These are phyloP conservation scores for Mya arenaria DNA, from an alignment of 1,140 invertebrate genomes.

Conservation along the genomic window DNA sequence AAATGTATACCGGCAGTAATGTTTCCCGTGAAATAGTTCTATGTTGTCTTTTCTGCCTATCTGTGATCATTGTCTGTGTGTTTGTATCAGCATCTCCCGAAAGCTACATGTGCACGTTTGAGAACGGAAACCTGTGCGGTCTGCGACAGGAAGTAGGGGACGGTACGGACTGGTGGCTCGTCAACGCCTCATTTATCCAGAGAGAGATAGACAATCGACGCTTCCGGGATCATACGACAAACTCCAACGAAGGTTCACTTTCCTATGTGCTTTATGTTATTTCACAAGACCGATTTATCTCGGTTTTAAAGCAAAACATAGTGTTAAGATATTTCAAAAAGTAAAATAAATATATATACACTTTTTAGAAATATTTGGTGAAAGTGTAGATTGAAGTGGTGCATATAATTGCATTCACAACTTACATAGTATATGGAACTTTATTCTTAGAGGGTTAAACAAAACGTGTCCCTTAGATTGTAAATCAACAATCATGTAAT, in stretches of 20 bases:
- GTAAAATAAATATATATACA: not conserved
- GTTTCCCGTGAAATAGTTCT: too few species aligned
- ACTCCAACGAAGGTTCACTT: slow-evolving; percentile 18
- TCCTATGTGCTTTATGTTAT: not conserved
- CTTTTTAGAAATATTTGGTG: too few species aligned
- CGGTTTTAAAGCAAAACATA: not conserved
- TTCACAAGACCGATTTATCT: not conserved
- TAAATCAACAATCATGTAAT: too few species aligned
- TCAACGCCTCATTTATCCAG: slow-evolving; percentile 53
- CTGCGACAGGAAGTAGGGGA: slow-evolving; percentile 60
- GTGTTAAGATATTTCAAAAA: not conserved
- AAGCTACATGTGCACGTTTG: slow-evolving; percentile 63
- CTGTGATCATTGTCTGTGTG: too few species aligned
- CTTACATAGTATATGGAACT: too few species aligned
- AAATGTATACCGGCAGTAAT: too few species aligned
- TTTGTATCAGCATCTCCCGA: not conserved
- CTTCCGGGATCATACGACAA: slow-evolving; percentile 35
- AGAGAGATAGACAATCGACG: not conserved
- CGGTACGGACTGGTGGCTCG: slow-evolving; percentile 59
- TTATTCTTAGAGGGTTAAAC: too few species aligned
- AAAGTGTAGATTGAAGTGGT: too few species aligned
- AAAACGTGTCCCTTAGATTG: too few species aligned
- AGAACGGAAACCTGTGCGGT: slow-evolving; percentile 64
- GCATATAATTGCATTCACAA: too few species aligned
- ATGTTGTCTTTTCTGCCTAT: too few species aligned